These are phyloP conservation scores for Dreissena polymorpha DNA, from an alignment of 1,140 invertebrate species.

Conservation along the genomic window DNA sequence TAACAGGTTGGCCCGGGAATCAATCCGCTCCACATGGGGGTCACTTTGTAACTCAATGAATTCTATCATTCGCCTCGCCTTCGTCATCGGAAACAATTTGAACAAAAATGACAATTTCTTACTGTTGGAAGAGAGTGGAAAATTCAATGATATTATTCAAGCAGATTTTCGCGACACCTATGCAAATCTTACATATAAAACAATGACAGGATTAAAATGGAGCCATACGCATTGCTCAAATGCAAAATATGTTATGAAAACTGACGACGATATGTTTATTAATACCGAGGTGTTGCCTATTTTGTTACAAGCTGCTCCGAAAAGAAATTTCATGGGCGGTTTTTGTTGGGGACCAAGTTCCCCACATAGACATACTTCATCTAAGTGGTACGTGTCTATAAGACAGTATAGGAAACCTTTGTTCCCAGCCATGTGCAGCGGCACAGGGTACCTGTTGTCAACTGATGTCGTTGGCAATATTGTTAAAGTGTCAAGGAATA, in stretches of 20 bases:
- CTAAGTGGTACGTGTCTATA: conserved; percentile 77
- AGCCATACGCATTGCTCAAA: conserved; percentile 83
- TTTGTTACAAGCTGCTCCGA: conserved; percentile 72
- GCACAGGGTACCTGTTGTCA: conserved; percentile 78
- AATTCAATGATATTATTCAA: conserved; percentile 87
- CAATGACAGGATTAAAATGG: conserved; percentile 91
- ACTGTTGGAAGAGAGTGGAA: conserved; percentile 84
- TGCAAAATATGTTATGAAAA: conserved; percentile 73
- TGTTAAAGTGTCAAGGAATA: too few relatives aligned
- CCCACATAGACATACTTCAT: conserved; percentile 69
- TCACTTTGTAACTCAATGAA: too few relatives aligned
- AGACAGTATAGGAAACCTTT: too few relatives aligned
- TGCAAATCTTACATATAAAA: conserved; percentile 92
- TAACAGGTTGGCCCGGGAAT: too few relatives aligned
- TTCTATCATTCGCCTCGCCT: too few relatives aligned
- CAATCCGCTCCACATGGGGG: too few relatives aligned
- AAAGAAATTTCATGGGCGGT: conserved; percentile 48
- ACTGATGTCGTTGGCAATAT: too few relatives aligned
- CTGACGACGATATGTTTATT: conserved; percentile 81
- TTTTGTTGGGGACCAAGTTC: too few relatives aligned
- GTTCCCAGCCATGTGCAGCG: conserved; percentile 79
- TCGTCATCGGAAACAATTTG: too few relatives aligned
- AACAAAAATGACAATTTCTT: too few relatives aligned
- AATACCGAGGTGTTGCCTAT: too few relatives aligned
- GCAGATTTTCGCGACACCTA: conserved; percentile 89